Conservation (phyloP, 2,888 invertebrate genomes). For the Meganola albula region DNA sequence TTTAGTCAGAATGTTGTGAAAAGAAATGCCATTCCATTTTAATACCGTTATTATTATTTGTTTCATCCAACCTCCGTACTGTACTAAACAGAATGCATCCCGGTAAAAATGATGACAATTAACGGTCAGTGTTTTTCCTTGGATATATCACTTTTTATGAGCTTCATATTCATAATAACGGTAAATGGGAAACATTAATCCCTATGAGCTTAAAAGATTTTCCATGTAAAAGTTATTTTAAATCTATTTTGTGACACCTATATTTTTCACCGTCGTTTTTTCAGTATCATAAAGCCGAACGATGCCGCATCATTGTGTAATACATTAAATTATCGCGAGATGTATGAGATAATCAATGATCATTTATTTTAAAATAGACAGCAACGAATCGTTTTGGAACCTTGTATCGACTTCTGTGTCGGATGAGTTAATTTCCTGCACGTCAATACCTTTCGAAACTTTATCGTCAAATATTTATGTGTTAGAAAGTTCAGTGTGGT, state of each 20-base stretch:
- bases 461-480: neutral
- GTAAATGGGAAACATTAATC: constrained; percentile 13
- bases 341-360: constrained; percentile 39
- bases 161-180: too few species aligned
- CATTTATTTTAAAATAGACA: constrained; percentile 27
- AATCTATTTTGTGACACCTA: constrained; percentile 13
- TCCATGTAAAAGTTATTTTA: constrained; percentile 16
- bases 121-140: too few species aligned
- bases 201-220: constrained; percentile 13
- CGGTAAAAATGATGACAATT: too few species aligned
- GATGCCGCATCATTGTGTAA: constrained; percentile 27
- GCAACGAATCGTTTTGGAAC: constrained; percentile 2
- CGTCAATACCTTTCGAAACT: constrained; percentile 4
- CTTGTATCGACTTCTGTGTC: constrained; percentile 7
- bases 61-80: too few species aligned
- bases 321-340: constrained; percentile 32
- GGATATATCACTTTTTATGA: too few species aligned
- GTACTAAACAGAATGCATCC: too few species aligned
- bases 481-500: neutral
- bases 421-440: constrained; percentile 19
- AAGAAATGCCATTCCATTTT: too few species aligned
- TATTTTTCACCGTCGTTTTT: constrained; percentile 25
- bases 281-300: constrained; percentile 24
- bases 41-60: neutral
- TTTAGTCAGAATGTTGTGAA: too few species aligned